Evolutionary conservation across 2,113 vertebrate genomes (phyloP), one percentile per base, ranked within the genome.

Genomic region (Zapornia atra): DNA sequence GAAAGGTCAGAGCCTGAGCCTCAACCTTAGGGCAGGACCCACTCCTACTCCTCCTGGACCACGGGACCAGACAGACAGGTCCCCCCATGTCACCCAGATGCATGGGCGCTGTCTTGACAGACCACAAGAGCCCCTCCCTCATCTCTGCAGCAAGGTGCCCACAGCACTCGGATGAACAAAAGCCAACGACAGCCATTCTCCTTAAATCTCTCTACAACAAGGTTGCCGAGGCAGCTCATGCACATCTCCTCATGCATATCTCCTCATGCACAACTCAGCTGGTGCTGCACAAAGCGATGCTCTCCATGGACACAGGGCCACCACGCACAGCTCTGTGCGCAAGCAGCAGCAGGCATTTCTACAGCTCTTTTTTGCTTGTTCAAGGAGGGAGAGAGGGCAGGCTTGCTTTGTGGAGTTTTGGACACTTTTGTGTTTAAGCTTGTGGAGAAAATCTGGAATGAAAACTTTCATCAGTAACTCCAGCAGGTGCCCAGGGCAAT

Each of bases 401-500:
- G 24, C 22, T 71, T 12, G 33, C 77, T 89, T 56, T 68, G 46
- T 54, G 61, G 14, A 3, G 16, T 6, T 71, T 88, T 24, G 54
- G 68, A 85, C 26, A 86, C 44, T 66, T 93, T 92, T 93, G 19
- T 51, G 26, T 80, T 69, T 59, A 63, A 83, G 76, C 72, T 36
- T 64, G 64, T 81, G 51, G 64, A 5, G 15, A 94, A 96, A 90
- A 96, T 69, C 72, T 72, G 90, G 61, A 94, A 94, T 50, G 72
- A 88, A 95, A 90, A 93, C 90, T 92, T 88, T 59, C 64, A 86
- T 82, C 92, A 88, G 65, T 33, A 82, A 48, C 72, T 94, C 88
- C 90, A 92, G 88, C 96, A 96, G 93, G 90, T 97, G 92, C 82
- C 76, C 82, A 81, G 68, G 59, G 82, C 88, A 86, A 68, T 22